These are phyloP conservation scores for Frieseomelitta varia DNA, from an alignment of 1,140 invertebrate genomes.

Conservation along the genomic window DNA sequence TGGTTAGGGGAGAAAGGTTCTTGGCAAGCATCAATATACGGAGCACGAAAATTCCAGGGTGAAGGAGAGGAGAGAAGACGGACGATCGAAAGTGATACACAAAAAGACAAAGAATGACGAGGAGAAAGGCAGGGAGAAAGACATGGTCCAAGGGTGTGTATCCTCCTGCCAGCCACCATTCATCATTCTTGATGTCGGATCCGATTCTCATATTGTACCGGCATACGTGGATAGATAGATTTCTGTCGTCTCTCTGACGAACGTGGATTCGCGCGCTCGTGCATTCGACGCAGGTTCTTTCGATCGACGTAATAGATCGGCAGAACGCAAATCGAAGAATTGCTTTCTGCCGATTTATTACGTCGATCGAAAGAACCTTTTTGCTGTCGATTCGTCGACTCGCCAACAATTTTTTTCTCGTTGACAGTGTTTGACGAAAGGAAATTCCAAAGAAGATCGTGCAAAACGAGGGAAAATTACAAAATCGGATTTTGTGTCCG, in stretches of 20 bases:
- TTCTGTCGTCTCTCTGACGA: slow-evolving; percentile 58
- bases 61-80: slow-evolving; percentile 43
- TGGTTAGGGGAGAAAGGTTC: slow-evolving; percentile 32
- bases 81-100: slow-evolving; percentile 70
- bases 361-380: too few relatives aligned
- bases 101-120: slow-evolving; percentile 24
- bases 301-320: slow-evolving; percentile 34
- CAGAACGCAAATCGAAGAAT: slow-evolving; percentile 32
- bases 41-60: slow-evolving; percentile 76
- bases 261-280: slow-evolving; percentile 29
- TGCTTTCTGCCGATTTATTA: slow-evolving; percentile 12
- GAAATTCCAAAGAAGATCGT: too few relatives aligned
- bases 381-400: too few relatives aligned
- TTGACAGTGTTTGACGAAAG: too few relatives aligned
- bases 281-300: slow-evolving; percentile 43
- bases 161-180: slow-evolving; percentile 76
- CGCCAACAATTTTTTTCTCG: too few relatives aligned
- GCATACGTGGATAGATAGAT: slow-evolving; percentile 68
- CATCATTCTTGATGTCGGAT: slow-evolving; percentile 81
- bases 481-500: too few relatives aligned
- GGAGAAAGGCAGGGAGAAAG: slow-evolving; percentile 66
- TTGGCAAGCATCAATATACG: slow-evolving; percentile 79
- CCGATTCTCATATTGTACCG: slow-evolving; percentile 79
- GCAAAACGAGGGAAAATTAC: too few relatives aligned
- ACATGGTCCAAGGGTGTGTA: slow-evolving; percentile 73